Base-by-base conservation (phyloP, 2,888 invertebrate genomes). In the Heteropelma amictum region DNA sequence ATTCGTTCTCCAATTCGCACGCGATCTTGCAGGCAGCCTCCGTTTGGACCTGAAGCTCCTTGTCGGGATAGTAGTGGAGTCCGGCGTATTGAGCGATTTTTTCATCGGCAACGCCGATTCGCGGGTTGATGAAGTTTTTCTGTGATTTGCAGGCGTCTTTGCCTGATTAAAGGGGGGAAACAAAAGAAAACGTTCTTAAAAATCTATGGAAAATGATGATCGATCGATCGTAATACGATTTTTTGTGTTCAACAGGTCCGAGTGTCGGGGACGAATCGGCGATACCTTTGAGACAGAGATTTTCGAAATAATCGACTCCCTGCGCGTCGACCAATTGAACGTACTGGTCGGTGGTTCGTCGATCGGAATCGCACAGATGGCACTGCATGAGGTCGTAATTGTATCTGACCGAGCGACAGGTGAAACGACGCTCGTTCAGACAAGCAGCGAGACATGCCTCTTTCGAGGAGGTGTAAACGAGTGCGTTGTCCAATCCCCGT, bases 361-460 rank as follows among this genome's bases (percentile, higher is more conserved):
- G 91, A 89, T 98, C 97, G 1, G 96, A 94, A 87, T 97, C 97
- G 86, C 96, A 96, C 40, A 98, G 92, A 78, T 97, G 95, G 85
- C 97, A 98, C 84, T 97, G 94, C 89, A 97, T 93, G 72, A 96
- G 96, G 75, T 96, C 95, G 90, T 97, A 97, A 89, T 97, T 97
- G 90, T 97, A 98, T 89, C 97, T 97, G 38, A 95, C 95, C 0
- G 97, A 97, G 6, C 97, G 94, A 86, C 97, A 98, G 10, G 94
- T 94, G 89, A 97, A 97, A 63, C 97, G 95, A 89, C 96, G 95
- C 93, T 98, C 97, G 88, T 97, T 97, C 63, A 97, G 91, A 88
- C 97, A 98, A 40, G 97, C 96, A 23, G 97, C 96, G 26, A 97
- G 91, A 86, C 97, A 98, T 73, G 97, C 96, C 90, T 97, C 97